Conservation (phyloP, 2,888 invertebrate species). For the Drosophila nr. perissopoda region DNA sequence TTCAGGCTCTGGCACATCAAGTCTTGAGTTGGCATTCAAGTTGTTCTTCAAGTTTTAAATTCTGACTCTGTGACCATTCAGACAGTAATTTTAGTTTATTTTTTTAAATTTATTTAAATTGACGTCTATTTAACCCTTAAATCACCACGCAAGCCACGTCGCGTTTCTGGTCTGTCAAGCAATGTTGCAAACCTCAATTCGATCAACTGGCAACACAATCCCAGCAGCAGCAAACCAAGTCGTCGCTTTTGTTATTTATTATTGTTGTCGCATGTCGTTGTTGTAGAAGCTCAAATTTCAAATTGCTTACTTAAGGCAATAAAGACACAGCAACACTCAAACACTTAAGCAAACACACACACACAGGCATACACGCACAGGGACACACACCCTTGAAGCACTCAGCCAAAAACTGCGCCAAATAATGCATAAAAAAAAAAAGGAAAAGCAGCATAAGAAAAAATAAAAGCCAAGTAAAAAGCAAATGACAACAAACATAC, state of each 20-base stretch:
- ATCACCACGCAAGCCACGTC: conserved; percentile 29
- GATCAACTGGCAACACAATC: conserved; percentile 57
- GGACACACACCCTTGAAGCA: conserved; percentile 35
- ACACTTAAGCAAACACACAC: conserved; percentile 27
- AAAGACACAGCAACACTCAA: conserved; percentile 62
- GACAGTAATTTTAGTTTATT: conserved; percentile 11
- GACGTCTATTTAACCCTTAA: conserved; percentile 72
- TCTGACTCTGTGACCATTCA: conserved; percentile 26
- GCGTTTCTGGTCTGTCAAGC: conserved; percentile 31
- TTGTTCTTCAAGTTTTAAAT: conserved; percentile 42
- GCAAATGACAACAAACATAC: conserved; percentile 54
- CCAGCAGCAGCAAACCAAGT: conserved; percentile 42
- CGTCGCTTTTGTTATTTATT: conserved; percentile 27
- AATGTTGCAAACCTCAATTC: conserved; percentile 68
- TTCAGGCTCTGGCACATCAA: conserved; percentile 36
- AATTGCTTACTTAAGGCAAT: conserved; percentile 79
- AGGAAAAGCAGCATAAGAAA: conserved; percentile 14
- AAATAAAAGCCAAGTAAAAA: conserved; percentile 54
- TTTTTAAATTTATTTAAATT: conserved; percentile 34
- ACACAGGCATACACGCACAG: conserved; percentile 10
- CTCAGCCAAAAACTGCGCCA: conserved; percentile 57
- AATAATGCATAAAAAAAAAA: conserved; percentile 41
- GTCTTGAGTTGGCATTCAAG: conserved; percentile 42
- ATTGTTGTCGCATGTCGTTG: conserved; percentile 31
- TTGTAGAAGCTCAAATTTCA: conserved; percentile 73